Evolutionary conservation across 2,797 vertebrate genomes (phyloP), one percentile per base, ranked within the genome.

Genomic region (Gymnothorax javanicus): DNA sequence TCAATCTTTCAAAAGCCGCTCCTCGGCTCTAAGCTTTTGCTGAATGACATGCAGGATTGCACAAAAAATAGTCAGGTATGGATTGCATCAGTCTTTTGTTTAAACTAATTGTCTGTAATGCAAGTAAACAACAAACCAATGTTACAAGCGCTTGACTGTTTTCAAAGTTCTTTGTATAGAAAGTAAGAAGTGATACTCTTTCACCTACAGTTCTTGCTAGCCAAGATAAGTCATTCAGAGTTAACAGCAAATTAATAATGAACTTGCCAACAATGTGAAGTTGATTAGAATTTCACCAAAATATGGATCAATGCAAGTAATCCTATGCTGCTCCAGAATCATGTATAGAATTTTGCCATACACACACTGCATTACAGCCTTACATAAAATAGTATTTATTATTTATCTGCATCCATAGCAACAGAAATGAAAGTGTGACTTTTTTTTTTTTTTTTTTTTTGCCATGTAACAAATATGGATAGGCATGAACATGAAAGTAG

Each of bases 1-100:
- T 9, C 75, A 84, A 89, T 91, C 87, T 86, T 88, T 89, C 88
- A 73, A 43, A 86, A 91, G 87, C 71, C 89, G 91, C 86, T 86
- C 62, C 87, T 91, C 91, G 91, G 91, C 86, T 67, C 75, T 90
- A 89, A n/a, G 3, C 77, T 81, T 81, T 81, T 2, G 77, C 77
- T 81, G 52, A 54, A 20, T 7, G 52, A 11, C 50, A 56, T 9
- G 17, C 50, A 17, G n/a, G 77, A 23, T 81, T 12, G n/a, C 52
- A 9, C 50, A 56, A 56, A 8, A n/a, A 52, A 81, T 81, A 4
- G 20, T 56, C 50, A 43, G 33, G 33, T 43, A 43, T 43, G 52
- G 77, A 81, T 81, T 81, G 50, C 50, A 11, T 81, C 50, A 56
- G 3, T 9, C 56, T 20, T 81, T 77, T 81, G 50, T 81, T 50